A percentile compares a stretch with the other conserved stretches of the same genome.
Evolutionary conservation across 2,888 invertebrate genomes (phyloP).

Genomic region (Agrotis clavis): DNA sequence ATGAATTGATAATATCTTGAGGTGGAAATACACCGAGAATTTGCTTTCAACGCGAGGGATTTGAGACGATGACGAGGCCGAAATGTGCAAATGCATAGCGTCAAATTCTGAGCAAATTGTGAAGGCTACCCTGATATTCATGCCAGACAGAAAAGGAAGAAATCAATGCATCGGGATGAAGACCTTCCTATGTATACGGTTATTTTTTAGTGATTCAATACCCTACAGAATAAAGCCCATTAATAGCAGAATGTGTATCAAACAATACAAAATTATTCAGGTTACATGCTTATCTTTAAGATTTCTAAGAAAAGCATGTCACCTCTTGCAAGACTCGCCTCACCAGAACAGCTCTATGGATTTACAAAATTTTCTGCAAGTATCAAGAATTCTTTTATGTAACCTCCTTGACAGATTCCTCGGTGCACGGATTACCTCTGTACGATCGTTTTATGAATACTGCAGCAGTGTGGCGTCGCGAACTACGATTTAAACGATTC

Average conservation of each 20-base stretch:
- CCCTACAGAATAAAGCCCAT: background rate
- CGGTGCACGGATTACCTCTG: conserved; percentile 20
- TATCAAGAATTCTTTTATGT: conserved; percentile 18
- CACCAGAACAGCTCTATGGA: background rate
- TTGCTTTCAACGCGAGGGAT: background rate
- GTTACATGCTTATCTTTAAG: too few relatives aligned
- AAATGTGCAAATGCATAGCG: background rate
- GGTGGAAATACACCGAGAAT: background rate
- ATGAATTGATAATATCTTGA: conserved; percentile 4
- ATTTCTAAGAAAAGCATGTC: too few relatives aligned
- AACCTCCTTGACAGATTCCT: conserved; percentile 27
- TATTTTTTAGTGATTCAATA: conserved; percentile 6
- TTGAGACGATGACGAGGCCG: background rate
- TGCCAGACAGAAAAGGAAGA: conserved; percentile 19
- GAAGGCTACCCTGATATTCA: conserved; percentile 13
- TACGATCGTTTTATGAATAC: conserved; percentile 27
- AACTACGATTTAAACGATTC: conserved; percentile 30
- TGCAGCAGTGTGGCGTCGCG: conserved; percentile 23
- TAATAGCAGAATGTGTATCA: background rate
- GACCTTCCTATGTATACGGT: background rate
- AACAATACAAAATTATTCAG: background rate
- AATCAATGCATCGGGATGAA: background rate
- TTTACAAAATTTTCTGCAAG: background rate
- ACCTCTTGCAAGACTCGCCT: background rate
- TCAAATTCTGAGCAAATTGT: background rate